Evolutionary conservation across 2,113 vertebrate species (phyloP), one percentile per base, ranked within the genome.

Genomic region (Xiphophorus hellerii): DNA sequence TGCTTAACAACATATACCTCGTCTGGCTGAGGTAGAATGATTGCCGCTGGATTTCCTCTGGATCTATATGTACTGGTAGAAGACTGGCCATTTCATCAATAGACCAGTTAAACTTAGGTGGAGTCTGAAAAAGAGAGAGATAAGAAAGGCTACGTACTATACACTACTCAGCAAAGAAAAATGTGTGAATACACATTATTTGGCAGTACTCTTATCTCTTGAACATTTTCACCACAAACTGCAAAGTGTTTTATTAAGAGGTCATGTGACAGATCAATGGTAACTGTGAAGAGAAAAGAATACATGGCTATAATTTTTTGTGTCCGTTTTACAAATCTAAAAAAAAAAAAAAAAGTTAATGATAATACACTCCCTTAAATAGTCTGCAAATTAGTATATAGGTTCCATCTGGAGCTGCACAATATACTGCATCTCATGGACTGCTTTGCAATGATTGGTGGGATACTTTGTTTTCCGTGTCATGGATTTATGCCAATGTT

Each of bases 41-140:
- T 77, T 99, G 98, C 28, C 95, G 95, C 77, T 94, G 95, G 90
- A 99, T 95, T 85, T 99, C 98, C 89, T 99, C 98, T 0, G 94
- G 95, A 84, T 97, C 95, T 90, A 99, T 99, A 91, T 99, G 96
- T 77, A 97, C 96, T 71, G 98, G 98, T 84, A 96, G 95, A 80
- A 98, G 96, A 82, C 95, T 93, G 82, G 98, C 95, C 94, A 98
- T 96, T 80, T 99, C 96, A 87, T 98, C 97, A 84, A 99, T 98
- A 82, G 97, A 97, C 98, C 98, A 99, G 84, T 94, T 95, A 88
- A 99, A 99, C 89, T 96, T 95, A 35, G 95, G 94, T 75, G 97
- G 97, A 72, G 97, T 97, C 98, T 99, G 81, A 1, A n/a, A 1
- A 62, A 85, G 17, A 77, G n/a, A 84, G 12, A 80, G 10, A 65